A percentile compares a stretch with the other conserved stretches of the same genome.
phyloP scores from a whole-genome alignment of 2,113 vertebrate species.

The Pipa parva region DNA sequence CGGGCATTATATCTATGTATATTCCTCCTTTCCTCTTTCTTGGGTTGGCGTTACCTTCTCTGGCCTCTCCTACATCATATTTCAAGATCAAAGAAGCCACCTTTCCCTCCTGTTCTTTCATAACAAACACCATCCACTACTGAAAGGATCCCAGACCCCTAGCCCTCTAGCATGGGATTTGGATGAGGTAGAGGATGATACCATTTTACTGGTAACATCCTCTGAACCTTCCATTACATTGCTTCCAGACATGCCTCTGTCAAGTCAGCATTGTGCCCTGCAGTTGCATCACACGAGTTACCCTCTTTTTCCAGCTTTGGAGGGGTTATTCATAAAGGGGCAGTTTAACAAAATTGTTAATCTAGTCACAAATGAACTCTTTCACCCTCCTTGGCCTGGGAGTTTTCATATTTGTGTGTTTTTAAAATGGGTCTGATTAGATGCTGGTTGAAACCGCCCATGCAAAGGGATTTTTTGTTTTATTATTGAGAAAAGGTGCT shows the following conservation, averaged over 20 bases:
- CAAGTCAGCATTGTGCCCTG: background rate
- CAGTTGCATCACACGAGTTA: background rate
- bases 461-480: no score
- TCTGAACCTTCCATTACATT: background rate
- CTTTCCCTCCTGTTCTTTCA: background rate
- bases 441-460: no score
- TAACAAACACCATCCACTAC: background rate
- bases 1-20: constrained; percentile 42
- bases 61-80: constrained; percentile 10
- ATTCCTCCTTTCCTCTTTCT: constrained; percentile 13
- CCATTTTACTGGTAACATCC: background rate
- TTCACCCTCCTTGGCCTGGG: background rate
- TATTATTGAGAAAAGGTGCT: background rate
- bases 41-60: constrained; percentile 27
- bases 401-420: background rate
- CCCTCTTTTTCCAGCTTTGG: background rate
- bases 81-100: constrained; percentile 1
- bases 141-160: background rate
- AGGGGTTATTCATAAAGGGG: no score
- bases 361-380: no score
- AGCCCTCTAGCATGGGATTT: no score
- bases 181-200: background rate
- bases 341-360: no score
- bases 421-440: background rate
- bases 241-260: background rate